Evolutionary conservation across 2,888 invertebrate species (phyloP).

Genomic region (Xestia rhomboidea): DNA sequence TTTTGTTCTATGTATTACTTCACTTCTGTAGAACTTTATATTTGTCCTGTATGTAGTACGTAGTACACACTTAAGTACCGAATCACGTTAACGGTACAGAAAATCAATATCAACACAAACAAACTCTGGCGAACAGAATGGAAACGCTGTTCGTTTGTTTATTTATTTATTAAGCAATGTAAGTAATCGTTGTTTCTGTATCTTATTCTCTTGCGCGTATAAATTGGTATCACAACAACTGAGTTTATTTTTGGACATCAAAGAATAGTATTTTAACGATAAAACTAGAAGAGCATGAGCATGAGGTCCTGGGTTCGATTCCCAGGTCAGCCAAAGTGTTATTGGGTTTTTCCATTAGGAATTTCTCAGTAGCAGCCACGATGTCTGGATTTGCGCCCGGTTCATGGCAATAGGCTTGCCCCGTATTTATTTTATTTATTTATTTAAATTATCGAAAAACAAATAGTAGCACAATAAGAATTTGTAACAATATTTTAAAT

Average conservation of each 20-base stretch:
- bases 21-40: not conserved
- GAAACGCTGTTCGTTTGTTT: constrained; percentile 13
- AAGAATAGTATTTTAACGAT: not conserved
- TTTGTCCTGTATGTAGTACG: not conserved
- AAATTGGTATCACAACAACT: constrained; percentile 19
- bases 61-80: not conserved
- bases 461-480: too few relatives aligned
- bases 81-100: constrained; percentile 36
- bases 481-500: too few relatives aligned
- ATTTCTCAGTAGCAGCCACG: too few relatives aligned
- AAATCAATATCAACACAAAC: constrained; percentile 59
- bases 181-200: constrained; percentile 31
- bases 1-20: constrained; percentile 3
- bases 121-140: constrained; percentile 26
- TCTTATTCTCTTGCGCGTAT: constrained; percentile 24
- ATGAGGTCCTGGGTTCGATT: too few relatives aligned
- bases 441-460: too few relatives aligned
- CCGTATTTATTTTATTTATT: too few relatives aligned
- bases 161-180: constrained; percentile 49
- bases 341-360: too few relatives aligned
- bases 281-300: not conserved
- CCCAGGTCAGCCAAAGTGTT: too few relatives aligned
- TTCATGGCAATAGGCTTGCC: too few relatives aligned
- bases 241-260: constrained; percentile 7
- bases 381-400: too few relatives aligned